phyloP scores from a whole-genome alignment of 2,797 vertebrate species.

The Xiphophorus birchmanni region DNA sequence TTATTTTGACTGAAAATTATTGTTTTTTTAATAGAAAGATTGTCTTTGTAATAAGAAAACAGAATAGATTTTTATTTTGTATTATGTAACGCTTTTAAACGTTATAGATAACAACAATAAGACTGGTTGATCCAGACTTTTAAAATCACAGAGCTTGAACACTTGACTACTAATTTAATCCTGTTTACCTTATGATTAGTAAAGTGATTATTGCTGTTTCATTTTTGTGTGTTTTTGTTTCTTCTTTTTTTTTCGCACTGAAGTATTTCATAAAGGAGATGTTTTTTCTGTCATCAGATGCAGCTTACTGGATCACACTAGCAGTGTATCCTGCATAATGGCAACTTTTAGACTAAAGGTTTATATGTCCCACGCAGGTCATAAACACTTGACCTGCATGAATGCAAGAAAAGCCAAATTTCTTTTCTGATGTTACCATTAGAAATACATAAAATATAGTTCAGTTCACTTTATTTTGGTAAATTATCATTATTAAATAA shows the following conservation, averaged over 20 bases:
- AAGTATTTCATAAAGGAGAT: not conserved
- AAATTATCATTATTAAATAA: not conserved
- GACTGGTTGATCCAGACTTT: constrained; percentile 46
- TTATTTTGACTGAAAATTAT: constrained; percentile 20
- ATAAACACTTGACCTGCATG: not conserved
- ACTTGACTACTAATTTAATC: constrained; percentile 2
- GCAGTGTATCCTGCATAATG: not conserved
- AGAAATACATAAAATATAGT: too few species aligned
- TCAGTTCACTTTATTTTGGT: not conserved
- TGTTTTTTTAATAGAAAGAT: constrained; percentile 7
- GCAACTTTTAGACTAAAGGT: not conserved
- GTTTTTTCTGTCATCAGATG: not conserved
- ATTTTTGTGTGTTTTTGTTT: constrained; percentile 2
- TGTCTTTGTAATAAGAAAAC: constrained; percentile 11
- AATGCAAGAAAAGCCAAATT: not conserved
- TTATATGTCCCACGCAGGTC: not conserved
- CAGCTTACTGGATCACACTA: not conserved
- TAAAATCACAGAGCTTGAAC: constrained; percentile 13
- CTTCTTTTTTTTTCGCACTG: too few species aligned
- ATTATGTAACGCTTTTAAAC: constrained; percentile 1
- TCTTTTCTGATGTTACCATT: not conserved
- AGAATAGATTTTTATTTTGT: not conserved
- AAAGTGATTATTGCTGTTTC: constrained; percentile 11
- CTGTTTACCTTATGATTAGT: constrained; percentile 12
- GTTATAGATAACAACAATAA: not conserved